These are phyloP conservation scores for Cetonia aurata DNA, from an alignment of 2,888 invertebrate genomes.

Conservation along the genomic window DNA sequence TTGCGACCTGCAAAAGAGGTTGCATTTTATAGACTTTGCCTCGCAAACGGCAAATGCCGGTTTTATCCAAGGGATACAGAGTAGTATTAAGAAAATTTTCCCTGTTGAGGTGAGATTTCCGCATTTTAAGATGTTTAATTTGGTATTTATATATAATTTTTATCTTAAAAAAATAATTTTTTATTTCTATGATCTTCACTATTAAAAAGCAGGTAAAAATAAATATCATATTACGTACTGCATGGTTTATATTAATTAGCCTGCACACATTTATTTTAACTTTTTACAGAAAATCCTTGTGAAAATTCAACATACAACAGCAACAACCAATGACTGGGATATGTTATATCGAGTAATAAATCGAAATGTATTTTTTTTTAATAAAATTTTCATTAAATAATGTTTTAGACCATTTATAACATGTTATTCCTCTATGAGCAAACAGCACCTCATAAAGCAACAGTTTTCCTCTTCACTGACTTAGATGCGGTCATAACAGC, in stretches of 20 bases:
- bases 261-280: background rate
- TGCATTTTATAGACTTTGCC: constrained; percentile 79
- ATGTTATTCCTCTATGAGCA: constrained; percentile 77
- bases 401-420: constrained; percentile 75
- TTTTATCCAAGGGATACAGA: constrained; percentile 73
- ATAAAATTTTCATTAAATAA: no score
- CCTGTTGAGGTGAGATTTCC: constrained; percentile 72
- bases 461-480: constrained; percentile 69
- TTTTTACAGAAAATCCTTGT: constrained; percentile 71
- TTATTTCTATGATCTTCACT: no score
- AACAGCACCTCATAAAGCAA: constrained; percentile 68
- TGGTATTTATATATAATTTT: no score
- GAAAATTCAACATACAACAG: constrained; percentile 75
- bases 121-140: no score
- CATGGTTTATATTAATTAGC: background rate
- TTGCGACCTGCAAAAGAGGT: constrained; percentile 72
- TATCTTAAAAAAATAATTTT: no score
- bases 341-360: constrained; percentile 76
- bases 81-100: constrained; percentile 73
- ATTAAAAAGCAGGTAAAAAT: no score
- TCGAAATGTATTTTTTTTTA: constrained; percentile 14
- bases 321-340: constrained; percentile 77
- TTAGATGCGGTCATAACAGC: constrained; percentile 68
- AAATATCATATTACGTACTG: no score
- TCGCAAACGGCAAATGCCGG: constrained; percentile 73